A percentile compares a stretch with the other conserved stretches of the same genome.
phyloP scores from a whole-genome alignment of 2,797 vertebrate species.

The Oreochromis grahami region DNA sequence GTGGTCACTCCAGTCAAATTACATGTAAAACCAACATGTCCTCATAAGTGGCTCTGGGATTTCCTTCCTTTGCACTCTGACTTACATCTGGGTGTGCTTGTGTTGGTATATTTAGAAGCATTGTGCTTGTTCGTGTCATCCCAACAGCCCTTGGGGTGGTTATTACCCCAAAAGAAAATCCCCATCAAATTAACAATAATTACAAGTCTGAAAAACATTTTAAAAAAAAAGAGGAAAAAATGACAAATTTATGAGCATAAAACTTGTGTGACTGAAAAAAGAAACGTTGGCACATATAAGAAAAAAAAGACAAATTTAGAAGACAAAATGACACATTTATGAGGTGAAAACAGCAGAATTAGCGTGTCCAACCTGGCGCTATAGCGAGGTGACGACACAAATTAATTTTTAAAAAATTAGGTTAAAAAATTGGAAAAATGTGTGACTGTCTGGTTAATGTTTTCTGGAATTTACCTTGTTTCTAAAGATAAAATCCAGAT shows the following conservation, averaged over 20 bases:
- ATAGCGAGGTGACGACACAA: accelerated
- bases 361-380: accelerated
- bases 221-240: not conserved
- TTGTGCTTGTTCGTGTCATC: not conserved
- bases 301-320: not conserved
- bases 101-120: not conserved
- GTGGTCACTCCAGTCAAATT: not conserved
- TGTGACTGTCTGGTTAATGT: accelerated
- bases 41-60: not conserved
- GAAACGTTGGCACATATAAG: not conserved
- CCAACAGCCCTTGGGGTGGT: not conserved
- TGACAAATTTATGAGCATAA: accelerated
- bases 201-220: not conserved
- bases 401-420: accelerated
- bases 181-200: not conserved
- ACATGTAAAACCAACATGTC: not conserved
- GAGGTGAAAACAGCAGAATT: not conserved
- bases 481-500: not conserved
- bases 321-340: not conserved
- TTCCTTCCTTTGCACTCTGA: not conserved
- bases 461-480: not conserved
- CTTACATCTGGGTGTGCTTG: not conserved
- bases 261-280: not conserved
- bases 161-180: not conserved
- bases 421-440: not conserved